phyloP scores from a whole-genome alignment of 2,113 vertebrate species.

The Colossoma macropomum region DNA sequence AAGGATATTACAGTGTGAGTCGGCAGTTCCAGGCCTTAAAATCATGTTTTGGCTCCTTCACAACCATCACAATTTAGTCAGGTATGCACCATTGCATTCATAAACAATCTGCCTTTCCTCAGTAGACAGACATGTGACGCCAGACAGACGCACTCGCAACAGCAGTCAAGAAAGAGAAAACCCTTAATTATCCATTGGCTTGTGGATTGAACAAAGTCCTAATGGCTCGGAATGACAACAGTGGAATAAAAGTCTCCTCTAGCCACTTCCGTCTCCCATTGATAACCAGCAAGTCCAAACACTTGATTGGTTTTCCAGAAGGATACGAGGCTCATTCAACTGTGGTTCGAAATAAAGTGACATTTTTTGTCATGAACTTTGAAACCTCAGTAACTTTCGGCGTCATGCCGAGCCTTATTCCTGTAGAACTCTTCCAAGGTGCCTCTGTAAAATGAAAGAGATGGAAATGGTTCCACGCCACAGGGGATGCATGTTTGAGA shows the following conservation, averaged over 20 bases:
- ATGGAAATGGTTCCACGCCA: conserved; percentile 64
- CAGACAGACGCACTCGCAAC: conserved; percentile 64
- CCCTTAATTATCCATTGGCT: conserved; percentile 66
- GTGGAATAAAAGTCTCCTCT: conserved; percentile 44
- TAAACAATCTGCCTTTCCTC: conserved; percentile 67
- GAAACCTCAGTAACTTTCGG: conserved; percentile 75
- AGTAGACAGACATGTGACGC: conserved; percentile 64
- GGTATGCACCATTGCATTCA: conserved; percentile 65
- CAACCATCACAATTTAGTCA: conserved; percentile 67
- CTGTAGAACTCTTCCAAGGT: conserved; percentile 62
- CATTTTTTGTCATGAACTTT: conserved; percentile 81
- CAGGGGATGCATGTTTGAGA: conserved; percentile 39
- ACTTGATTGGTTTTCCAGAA: conserved; percentile 75
- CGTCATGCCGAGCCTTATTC: conserved; percentile 68
- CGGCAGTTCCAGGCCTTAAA: conserved; percentile 49
- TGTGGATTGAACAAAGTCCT: conserved; percentile 62
- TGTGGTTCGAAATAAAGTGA: conserved; percentile 77
- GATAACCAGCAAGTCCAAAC: conserved; percentile 34
- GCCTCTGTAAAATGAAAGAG: conserved; percentile 72
- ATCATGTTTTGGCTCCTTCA: conserved; percentile 65
- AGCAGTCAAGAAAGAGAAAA: conserved; percentile 71
- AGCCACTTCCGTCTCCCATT: conserved; percentile 33
- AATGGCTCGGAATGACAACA: conserved; percentile 64
- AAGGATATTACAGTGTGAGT: conserved; percentile 27
- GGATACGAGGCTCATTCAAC: conserved; percentile 71